These are phyloP conservation scores for Menura novaehollandiae DNA, from an alignment of 2,113 vertebrate genomes.

Conservation along the genomic window DNA sequence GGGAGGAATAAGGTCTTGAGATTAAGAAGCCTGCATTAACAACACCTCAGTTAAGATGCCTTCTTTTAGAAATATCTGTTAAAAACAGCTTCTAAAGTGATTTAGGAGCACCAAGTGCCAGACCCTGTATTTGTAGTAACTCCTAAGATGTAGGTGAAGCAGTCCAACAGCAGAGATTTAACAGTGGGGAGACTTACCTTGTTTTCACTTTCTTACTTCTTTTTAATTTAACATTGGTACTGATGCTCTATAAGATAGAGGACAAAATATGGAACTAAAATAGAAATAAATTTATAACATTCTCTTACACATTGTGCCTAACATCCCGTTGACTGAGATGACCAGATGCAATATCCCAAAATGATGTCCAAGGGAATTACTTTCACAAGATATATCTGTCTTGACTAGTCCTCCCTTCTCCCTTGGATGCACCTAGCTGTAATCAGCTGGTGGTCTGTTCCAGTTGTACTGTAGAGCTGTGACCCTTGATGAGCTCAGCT, in stretches of 20 bases:
- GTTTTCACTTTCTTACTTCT: background rate
- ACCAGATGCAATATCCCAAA: background rate
- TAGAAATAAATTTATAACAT: background rate
- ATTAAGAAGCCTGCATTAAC: background rate
- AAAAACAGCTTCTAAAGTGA: background rate
- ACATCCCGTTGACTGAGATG: background rate
- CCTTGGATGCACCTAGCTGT: background rate
- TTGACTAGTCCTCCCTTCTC: background rate
- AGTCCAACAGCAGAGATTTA: background rate
- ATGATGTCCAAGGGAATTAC: background rate
- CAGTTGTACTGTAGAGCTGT: background rate
- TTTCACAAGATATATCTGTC: background rate
- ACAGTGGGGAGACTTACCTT: background rate
- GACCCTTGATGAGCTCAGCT: background rate
- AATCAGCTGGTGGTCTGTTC: background rate
- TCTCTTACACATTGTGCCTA: background rate
- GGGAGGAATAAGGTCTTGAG: background rate
- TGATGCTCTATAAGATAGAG: background rate
- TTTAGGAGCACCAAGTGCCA: background rate
- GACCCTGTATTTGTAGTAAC: background rate
- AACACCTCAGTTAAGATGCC: background rate
- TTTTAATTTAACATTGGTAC: background rate
- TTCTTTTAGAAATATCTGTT: background rate
- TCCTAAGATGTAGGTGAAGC: background rate
- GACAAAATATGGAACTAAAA: background rate